phyloP scores from a whole-genome alignment of 2,797 vertebrate species.

The Taeniopygia guttata region DNA sequence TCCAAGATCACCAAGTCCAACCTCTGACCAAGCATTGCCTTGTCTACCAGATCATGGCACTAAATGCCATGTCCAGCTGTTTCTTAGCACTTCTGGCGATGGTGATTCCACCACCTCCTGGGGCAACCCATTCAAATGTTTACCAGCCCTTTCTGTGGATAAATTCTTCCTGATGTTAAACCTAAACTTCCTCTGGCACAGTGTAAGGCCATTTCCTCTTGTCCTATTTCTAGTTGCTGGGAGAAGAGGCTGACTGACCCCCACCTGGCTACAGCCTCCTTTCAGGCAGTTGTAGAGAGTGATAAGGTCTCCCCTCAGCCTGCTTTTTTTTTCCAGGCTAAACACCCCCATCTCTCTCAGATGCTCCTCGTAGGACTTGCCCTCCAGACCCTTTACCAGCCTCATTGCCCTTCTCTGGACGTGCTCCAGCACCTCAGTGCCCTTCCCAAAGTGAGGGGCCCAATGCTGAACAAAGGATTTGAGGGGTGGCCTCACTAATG shows the following conservation, averaged over 20 bases:
- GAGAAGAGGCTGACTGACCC: not conserved
- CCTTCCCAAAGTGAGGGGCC: not conserved
- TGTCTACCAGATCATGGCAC: not conserved
- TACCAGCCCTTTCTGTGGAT: not conserved
- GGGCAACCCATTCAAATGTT: not conserved
- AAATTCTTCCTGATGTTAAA: not conserved
- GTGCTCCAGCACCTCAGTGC: not conserved
- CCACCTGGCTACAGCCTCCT: not conserved
- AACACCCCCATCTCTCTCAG: not conserved
- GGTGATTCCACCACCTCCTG: not conserved
- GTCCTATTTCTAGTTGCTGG: not conserved
- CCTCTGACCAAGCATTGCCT: not conserved
- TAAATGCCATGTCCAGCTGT: not conserved
- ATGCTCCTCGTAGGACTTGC: rapidly evolving
- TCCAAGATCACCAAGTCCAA: not conserved
- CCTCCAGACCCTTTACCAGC: not conserved
- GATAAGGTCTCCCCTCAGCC: not conserved
- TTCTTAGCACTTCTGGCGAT: not conserved
- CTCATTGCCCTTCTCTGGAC: not conserved
- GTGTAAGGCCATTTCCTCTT: not conserved
- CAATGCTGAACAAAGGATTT: not conserved
- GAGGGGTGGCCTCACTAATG: not conserved
- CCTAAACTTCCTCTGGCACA: not conserved
- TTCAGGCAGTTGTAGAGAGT: not conserved
- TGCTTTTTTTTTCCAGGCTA: not conserved